Percentiles rank a stretch among this genome's conserved stretches.
Evolutionary conservation across 2,888 invertebrate genomes (phyloP).

Genomic region (Aleiodes leptofemur): DNA sequence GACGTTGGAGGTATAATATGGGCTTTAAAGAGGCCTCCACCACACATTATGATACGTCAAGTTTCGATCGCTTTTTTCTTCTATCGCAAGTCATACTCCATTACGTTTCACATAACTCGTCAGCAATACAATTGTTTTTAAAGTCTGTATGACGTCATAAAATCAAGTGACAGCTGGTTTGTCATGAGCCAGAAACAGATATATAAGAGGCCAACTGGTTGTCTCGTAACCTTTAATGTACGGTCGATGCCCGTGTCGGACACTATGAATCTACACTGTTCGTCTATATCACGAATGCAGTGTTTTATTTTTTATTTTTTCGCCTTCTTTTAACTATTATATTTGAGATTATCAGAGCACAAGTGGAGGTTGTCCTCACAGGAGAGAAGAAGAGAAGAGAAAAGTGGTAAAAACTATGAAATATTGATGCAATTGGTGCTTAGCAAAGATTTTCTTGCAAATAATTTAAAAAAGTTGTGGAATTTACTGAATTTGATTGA

Average conservation of each 20-base stretch:
- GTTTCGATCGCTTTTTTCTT: constrained; percentile 8
- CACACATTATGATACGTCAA: constrained; percentile 25
- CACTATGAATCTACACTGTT: constrained; percentile 12
- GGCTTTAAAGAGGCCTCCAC: constrained; percentile 33
- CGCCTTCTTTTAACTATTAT: background rate
- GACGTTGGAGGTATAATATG: constrained; percentile 39
- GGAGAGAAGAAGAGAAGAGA: no score
- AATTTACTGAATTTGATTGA: no score
- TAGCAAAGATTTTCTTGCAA: no score
- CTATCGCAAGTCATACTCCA: constrained; percentile 21
- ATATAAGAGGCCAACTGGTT: constrained; percentile 57
- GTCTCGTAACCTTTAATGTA: constrained; percentile 64
- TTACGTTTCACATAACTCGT: constrained; percentile 43
- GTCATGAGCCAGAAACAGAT: constrained; percentile 46
- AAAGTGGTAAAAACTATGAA: no score
- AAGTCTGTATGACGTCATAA: constrained; percentile 44
- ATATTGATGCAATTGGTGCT: no score
- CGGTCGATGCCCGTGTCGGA: constrained; percentile 64
- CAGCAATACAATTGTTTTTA: constrained; percentile 41
- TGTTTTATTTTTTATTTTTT: background rate
- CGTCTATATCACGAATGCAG: constrained; percentile 1
- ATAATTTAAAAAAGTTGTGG: no score
- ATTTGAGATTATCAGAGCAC: background rate
- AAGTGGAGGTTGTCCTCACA: no score
- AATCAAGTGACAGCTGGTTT: constrained; percentile 59